Evolutionary conservation across 1,140 invertebrate genomes (phyloP), one percentile per base, ranked within the genome.

Genomic region (Drosophila triauraria): DNA sequence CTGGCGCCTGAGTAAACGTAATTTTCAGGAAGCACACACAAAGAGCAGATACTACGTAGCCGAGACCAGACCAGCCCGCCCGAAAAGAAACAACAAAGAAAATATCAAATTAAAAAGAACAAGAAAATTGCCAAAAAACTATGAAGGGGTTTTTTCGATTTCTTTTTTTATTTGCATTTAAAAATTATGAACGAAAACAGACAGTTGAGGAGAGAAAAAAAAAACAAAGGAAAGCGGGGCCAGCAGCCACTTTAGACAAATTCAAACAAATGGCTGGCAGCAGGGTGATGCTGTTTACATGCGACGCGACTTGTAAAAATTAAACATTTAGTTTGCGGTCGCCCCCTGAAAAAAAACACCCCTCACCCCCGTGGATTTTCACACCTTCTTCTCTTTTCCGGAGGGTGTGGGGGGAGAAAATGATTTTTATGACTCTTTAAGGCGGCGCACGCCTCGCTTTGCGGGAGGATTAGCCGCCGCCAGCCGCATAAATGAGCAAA

Each of bases 1-100:
- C 80, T 78, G 91, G 83, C 83, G 90, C 86, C 90, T 92, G 86
- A 83, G 90, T 91, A 92, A 92, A 92, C 91, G 91, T 91, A 92
- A 92, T 92, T 92, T 92, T 61, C 83, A 82, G 64, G 44, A 38
- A 32, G 61, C 62, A 76, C 59, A 69, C 59, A 65, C 80, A 83
- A 65, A 70, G 71, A 46, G 42, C 63, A 65, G 63, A 65, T 62
- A 65, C 62, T 62, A 44, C 60, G 12, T 68, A 38, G 61, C 51
- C 70, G 32, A 20, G 68, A 44, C 63, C 78, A 81, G 56, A 61
- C 56, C 50, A 53, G 67, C 10, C 44, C 44, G 70, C 15, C 44
- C 25, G 27, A 71, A 84, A 88, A 71, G 72, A 80, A 88, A 80
- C 77, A 90, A 88, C 84, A 90, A 88, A 88, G 81, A 84, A 84